These are phyloP conservation scores for Eciton burchellii DNA, from an alignment of 1,140 invertebrate genomes.

Conservation along the genomic window DNA sequence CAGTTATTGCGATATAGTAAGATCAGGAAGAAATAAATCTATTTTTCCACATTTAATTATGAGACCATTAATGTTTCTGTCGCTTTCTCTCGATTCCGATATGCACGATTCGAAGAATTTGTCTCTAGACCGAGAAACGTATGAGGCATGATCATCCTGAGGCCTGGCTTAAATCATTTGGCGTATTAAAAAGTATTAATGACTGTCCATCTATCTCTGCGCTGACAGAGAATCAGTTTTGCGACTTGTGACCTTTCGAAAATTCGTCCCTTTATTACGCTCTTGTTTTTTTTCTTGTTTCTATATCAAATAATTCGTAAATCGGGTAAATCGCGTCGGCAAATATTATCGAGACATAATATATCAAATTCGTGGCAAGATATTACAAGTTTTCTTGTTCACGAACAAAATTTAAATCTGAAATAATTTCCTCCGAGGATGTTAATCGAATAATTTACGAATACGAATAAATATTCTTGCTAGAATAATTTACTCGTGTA, in stretches of 20 bases:
- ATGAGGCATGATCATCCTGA: conserved; percentile 71
- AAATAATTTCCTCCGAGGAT: not conserved
- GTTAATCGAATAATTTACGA: not conserved
- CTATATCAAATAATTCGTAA: not conserved
- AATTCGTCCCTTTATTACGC: not conserved
- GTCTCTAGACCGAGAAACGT: conserved; percentile 46
- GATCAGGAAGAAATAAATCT: not conserved
- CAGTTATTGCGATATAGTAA: not conserved
- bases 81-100: conserved; percentile 11
- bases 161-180: conserved; percentile 66
- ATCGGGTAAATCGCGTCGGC: conserved; percentile 27
- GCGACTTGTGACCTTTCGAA: conserved; percentile 40
- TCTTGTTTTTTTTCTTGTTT: not conserved
- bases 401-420: not conserved
- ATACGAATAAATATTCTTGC: not conserved
- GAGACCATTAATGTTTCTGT: conserved; percentile 2
- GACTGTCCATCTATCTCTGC: conserved; percentile 58
- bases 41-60: not conserved
- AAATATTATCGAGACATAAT: conserved; percentile 8
- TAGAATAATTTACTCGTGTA: not conserved
- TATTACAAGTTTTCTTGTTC: not conserved
- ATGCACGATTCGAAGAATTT: not conserved
- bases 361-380: conserved; percentile 32
- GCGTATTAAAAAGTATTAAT: conserved; percentile 72
- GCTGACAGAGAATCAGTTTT: conserved; percentile 71